Base-by-base conservation (phyloP, 1,140 invertebrate genomes). In the Eufriesea mexicana region DNA sequence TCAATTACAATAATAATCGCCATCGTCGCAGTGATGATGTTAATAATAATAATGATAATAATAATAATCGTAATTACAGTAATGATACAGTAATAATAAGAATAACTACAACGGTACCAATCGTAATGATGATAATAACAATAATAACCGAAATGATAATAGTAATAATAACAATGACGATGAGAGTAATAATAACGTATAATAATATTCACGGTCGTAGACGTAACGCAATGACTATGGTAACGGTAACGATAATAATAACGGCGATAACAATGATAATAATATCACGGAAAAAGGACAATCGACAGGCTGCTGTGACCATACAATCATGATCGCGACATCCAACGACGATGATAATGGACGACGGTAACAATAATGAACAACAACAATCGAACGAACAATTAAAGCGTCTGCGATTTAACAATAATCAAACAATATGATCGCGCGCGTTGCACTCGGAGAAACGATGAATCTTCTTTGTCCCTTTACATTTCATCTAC, bases 1-100 rank as follows among this genome's bases (percentile, higher is more conserved):
- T 93, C 90, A 90, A 91, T 91, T 89, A 91, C 87, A 91, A 86
- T 89, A 79, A 72, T 80, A 84, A 84, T 84, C 62, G 79, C 25
- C 70, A 81, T 84, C 55, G 45, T 70, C 78, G 64, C 42, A 45
- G 47, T 81, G 16, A 76, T 70, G 62, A 45, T 87, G 62, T 84
- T 80, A 70, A 78, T 74, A 76, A 86, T 47, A 67, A 86, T 91
- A 25, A 71, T 73, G 45, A 59, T n/a, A 55, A 49, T 14, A 25
- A 70, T 71, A 84, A 83, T 92, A 84, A 89, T 91, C 85, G 89
- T 90, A 72, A 79, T 66, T 54, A 55, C 23, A 35, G 4, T 35
- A 2, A 4, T 35, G 35, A 54, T 54, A 59, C 14, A 59, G 14
- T 1, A 25, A 59, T 25, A 25, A 14, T 35, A 35, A 35, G 1